Evolutionary conservation across 2,888 invertebrate genomes (phyloP).

Genomic region (Cremastinae sp.): DNA sequence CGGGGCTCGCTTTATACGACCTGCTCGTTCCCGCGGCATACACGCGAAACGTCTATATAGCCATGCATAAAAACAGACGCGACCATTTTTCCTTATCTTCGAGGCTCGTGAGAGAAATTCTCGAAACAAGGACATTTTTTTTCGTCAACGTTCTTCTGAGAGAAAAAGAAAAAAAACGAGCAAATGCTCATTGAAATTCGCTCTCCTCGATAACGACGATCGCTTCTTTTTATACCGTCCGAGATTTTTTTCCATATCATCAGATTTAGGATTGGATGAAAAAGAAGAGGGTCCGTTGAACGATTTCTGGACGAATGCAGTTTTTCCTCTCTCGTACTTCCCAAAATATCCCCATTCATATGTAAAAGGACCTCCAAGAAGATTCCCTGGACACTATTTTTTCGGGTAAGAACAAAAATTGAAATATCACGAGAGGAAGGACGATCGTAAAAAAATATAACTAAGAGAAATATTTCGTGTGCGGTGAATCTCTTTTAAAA

Average conservation of each 20-base stretch:
- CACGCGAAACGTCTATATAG: no score
- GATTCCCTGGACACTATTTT: constrained; percentile 23
- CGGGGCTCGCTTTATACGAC: constrained; percentile 36
- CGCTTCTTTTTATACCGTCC: no score
- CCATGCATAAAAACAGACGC: constrained; percentile 28
- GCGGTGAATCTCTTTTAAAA: not conserved
- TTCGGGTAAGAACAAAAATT: constrained; percentile 25
- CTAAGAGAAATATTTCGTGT: not conserved
- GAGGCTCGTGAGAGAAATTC: no score
- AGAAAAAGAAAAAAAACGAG: no score
- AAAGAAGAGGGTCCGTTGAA: constrained; percentile 29
- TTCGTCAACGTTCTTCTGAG: no score
- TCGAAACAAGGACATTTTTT: no score
- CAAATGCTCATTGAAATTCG: no score
- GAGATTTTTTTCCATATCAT: not conserved
- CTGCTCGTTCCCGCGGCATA: constrained; percentile 9
- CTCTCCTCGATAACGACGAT: no score
- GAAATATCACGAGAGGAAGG: constrained; percentile 5
- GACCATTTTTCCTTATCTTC: constrained; percentile 46
- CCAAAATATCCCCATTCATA: constrained; percentile 12
- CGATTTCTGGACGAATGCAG: constrained; percentile 21
- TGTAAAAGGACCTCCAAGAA: constrained; percentile 19
- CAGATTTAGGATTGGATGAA: constrained; percentile 10
- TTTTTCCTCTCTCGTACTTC: constrained; percentile 5
- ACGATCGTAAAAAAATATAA: not conserved